phyloP scores from a whole-genome alignment of 2,797 vertebrate genomes.

The Hylomyscus alleni region DNA sequence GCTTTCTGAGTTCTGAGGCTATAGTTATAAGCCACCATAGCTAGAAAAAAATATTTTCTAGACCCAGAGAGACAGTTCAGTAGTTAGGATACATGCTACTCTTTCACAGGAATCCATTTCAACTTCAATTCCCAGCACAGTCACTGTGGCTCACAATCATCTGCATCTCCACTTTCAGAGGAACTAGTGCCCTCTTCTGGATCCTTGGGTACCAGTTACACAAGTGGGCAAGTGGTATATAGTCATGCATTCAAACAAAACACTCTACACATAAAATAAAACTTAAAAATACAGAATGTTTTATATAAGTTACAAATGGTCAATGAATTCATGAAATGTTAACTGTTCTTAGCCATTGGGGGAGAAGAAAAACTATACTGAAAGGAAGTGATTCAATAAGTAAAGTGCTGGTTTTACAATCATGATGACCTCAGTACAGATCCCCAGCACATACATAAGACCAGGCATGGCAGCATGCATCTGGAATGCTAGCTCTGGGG shows the following conservation, averaged over 20 bases:
- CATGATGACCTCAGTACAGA: too few species aligned
- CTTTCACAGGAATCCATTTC: too few species aligned
- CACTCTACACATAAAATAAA: not conserved
- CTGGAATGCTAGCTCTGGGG: not conserved
- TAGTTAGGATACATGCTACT: not conserved
- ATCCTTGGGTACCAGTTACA: not conserved
- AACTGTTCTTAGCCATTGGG: not conserved
- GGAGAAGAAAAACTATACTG: not conserved
- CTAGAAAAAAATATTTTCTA: not conserved
- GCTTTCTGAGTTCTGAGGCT: not conserved
- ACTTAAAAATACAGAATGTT: too few species aligned
- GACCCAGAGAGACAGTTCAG: not conserved
- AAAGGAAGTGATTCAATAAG: not conserved
- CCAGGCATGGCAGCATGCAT: not conserved
- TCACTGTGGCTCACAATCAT: not conserved
- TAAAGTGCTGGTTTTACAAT: fast-evolving
- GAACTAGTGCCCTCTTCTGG: not conserved
- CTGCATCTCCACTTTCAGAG: not conserved
- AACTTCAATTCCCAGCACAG: not conserved
- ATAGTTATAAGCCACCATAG: not conserved
- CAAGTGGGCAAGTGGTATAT: too few species aligned
- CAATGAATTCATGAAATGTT: not conserved
- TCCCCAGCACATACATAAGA: not conserved
- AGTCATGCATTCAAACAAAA: not conserved
- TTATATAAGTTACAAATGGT: not conserved